Percentiles rank a stretch among this genome's conserved stretches.
These are phyloP conservation scores for Apotomis betuletana DNA, from an alignment of 2,888 invertebrate species.

Conservation along the genomic window DNA sequence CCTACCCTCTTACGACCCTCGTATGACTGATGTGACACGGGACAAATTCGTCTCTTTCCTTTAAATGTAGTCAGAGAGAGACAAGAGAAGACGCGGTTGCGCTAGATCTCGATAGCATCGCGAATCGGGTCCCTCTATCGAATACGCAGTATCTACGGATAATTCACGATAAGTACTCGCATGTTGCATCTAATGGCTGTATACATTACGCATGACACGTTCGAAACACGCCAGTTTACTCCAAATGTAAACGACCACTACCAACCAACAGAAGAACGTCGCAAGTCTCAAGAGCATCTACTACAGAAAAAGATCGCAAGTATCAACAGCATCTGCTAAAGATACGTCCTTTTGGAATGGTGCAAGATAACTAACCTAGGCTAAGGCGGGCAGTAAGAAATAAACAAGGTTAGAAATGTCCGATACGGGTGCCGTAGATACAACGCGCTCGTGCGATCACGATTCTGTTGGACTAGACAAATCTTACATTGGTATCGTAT, in stretches of 20 bases:
- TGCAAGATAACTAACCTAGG: constrained; percentile 30
- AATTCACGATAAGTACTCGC: constrained; percentile 17
- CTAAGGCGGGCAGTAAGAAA: constrained; percentile 26
- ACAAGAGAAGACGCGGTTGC: no score
- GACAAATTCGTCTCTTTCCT: no score
- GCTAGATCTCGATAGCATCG: neutral
- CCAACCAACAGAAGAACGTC: neutral
- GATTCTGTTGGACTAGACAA: constrained; percentile 28
- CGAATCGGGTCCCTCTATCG: neutral
- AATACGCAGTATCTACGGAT: neutral
- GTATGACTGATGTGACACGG: no score
- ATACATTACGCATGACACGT: constrained; percentile 29
- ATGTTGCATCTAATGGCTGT: constrained; percentile 18
- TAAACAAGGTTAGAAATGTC: constrained; percentile 35
- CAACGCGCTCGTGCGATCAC: constrained; percentile 30
- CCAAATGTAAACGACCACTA: constrained; percentile 23
- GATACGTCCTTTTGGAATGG: neutral
- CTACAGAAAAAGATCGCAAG: no score
- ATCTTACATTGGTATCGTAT: constrained; percentile 16
- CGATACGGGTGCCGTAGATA: constrained; percentile 32
- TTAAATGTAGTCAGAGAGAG: no score
- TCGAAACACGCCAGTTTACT: constrained; percentile 24
- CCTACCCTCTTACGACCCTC: no score
- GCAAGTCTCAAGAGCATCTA: neutral
- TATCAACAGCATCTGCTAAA: neutral